Conservation (phyloP, 2,113 vertebrate genomes). For the Nipponia nippon region DNA sequence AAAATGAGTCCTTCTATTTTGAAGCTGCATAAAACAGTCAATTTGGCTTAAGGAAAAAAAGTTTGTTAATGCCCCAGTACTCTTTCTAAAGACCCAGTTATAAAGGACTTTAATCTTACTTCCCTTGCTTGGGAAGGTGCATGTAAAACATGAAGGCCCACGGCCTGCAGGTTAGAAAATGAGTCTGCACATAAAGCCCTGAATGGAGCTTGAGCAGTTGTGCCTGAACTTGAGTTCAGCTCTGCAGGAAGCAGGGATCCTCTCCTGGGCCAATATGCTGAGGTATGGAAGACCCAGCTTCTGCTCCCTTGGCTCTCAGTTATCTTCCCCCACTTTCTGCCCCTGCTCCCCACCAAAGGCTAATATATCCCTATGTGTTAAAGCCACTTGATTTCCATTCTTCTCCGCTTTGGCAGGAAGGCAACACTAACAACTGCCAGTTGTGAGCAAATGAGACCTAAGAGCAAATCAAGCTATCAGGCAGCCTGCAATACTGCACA, state of each 20-base stretch:
- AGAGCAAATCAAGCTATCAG: not conserved
- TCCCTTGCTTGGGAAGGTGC: not conserved
- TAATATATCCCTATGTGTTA: not conserved
- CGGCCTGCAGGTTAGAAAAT: not conserved
- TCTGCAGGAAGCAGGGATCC: accelerated
- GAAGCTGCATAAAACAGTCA: not conserved
- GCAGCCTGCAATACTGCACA: not conserved
- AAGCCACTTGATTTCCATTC: not conserved
- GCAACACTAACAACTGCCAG: not conserved
- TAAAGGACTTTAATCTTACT: not conserved
- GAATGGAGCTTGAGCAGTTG: not conserved
- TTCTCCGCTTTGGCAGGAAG: not conserved
- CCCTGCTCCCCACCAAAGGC: not conserved
- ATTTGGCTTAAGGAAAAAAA: not conserved
- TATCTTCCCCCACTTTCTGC: not conserved
- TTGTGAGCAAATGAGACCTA: not conserved
- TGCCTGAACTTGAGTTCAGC: not conserved
- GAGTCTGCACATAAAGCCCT: accelerated
- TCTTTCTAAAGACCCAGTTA: not conserved
- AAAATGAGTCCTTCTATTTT: not conserved
- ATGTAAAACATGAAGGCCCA: accelerated
- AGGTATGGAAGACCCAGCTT: not conserved
- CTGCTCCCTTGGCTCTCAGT: not conserved
- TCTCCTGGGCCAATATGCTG: not conserved
- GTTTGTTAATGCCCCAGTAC: not conserved